Base-by-base conservation (phyloP, 35 echinoderm and acorn worm genomes). In the Chiridota heheva region DNA sequence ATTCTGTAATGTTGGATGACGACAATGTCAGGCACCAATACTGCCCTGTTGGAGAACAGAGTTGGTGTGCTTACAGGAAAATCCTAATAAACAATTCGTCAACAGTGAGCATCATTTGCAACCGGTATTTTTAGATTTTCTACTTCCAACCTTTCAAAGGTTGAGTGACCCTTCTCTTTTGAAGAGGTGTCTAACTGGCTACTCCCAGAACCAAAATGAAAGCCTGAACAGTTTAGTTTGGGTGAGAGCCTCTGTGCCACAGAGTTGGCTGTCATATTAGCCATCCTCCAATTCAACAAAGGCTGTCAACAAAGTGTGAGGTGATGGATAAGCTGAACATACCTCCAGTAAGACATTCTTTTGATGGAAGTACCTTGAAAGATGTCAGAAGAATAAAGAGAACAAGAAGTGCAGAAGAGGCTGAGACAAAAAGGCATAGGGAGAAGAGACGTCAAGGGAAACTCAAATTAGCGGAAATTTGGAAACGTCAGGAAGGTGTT, bases 11-110 rank as follows among this genome's bases (percentile, higher is more conserved):
- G 53, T 16, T 20, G 18, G 47, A 46, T 28, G 73, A 77, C 59
- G 31, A 77, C 31, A 58, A 55, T 40, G 59, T 77, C 59, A 46
- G 73, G 40, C 69, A 72, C 36, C 69, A 72, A 25, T 70, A 70
- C 67, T 70, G 36, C 44, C 67, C 67, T 20, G 67, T 42, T 39
- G 36, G 34, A 20, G 28, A 28, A 24, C 40, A 72, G 49, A 72
- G 62, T 44, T 72, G 69, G 69, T 72, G 69, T 72, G 15, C 69
- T 13, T 72, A 24, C 36, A 42, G 33, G 39, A 44, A 72, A 24
- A 72, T 72, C 40, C 66, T 18, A 17, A 6, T 22, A 69, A 36
- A 38, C 38, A 67, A 36, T 67, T 67, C 38, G 22, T 34, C 16
- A 36, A 67, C 17, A 69, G 43, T 40, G 35, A 34, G 33, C 69